phyloP scores from a whole-genome alignment of 37 sponge, comb jelly and placozoan genomes.

The Cliona cf. orientalis region DNA sequence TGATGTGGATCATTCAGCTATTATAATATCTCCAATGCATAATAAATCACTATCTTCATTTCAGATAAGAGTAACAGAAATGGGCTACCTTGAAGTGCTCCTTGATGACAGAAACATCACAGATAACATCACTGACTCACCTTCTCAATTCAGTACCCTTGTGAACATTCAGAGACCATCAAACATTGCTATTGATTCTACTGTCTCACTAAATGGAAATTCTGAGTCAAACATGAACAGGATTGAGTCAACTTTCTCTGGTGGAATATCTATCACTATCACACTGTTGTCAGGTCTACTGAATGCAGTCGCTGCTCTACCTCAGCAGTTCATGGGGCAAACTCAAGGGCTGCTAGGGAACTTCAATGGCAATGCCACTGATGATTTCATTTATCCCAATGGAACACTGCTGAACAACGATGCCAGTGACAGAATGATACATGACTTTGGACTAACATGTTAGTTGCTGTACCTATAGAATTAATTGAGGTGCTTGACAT shows the following conservation, averaged over 20 bases:
- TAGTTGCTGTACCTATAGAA: conserved; percentile 6
- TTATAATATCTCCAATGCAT: too few relatives aligned
- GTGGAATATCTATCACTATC: conserved; percentile 42
- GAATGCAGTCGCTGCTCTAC: conserved; percentile 24
- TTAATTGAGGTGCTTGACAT: neutral
- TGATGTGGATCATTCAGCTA: neutral
- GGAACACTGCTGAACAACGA: conserved; percentile 59
- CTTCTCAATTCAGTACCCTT: conserved; percentile 6
- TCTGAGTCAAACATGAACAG: neutral
- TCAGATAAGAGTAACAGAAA: too few relatives aligned
- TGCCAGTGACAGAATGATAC: conserved; percentile 58
- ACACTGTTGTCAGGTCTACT: neutral
- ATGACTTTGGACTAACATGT: conserved; percentile 78
- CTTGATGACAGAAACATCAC: conserved; percentile 30
- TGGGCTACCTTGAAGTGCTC: conserved; percentile 13
- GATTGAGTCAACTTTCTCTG: conserved; percentile 17
- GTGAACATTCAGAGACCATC: conserved; percentile 4
- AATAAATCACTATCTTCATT: too few relatives aligned
- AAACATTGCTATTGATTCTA: neutral
- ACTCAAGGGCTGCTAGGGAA: conserved; percentile 78
- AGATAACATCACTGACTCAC: conserved; percentile 21
- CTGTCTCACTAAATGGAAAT: too few relatives aligned
- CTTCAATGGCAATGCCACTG: conserved; percentile 58
- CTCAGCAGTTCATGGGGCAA: conserved; percentile 21
- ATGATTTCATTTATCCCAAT: conserved; percentile 67